A percentile compares a stretch with the other conserved stretches of the same genome.
phyloP scores from a whole-genome alignment of 1,140 invertebrate species.

The Brevipalpus yothersi region DNA sequence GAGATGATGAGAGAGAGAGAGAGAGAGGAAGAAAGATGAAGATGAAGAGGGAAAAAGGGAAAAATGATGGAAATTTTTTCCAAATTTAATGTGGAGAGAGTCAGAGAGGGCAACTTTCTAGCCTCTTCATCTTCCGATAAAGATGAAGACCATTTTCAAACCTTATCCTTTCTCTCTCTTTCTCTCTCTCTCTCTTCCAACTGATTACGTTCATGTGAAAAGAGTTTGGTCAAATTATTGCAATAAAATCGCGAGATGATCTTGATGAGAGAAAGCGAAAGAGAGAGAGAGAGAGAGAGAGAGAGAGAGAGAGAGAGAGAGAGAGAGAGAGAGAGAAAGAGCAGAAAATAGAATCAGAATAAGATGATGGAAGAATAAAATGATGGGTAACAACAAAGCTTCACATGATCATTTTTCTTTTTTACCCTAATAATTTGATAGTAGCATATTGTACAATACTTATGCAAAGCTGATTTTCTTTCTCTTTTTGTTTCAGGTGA shows the following conservation, averaged over 20 bases:
- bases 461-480: neutral
- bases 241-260: no score
- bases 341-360: neutral
- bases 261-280: neutral
- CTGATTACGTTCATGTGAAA: neutral
- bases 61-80: neutral
- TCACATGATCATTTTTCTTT: neutral
- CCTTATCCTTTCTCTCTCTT: neutral
- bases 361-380: neutral
- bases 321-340: neutral
- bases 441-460: neutral
- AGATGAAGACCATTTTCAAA: neutral
- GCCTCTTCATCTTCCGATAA: neutral
- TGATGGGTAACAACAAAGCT: neutral
- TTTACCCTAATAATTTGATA: neutral
- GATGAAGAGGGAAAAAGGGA: neutral
- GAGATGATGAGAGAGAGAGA: neutral
- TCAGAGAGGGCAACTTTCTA: neutral
- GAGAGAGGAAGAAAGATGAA: neutral
- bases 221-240: no score
- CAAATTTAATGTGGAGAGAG: neutral
- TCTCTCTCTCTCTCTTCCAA: neutral
- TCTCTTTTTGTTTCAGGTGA: neutral
- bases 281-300: neutral
- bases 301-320: neutral